Conservation (phyloP, 2,113 vertebrate species). For the Mesocricetus auratus region DNA sequence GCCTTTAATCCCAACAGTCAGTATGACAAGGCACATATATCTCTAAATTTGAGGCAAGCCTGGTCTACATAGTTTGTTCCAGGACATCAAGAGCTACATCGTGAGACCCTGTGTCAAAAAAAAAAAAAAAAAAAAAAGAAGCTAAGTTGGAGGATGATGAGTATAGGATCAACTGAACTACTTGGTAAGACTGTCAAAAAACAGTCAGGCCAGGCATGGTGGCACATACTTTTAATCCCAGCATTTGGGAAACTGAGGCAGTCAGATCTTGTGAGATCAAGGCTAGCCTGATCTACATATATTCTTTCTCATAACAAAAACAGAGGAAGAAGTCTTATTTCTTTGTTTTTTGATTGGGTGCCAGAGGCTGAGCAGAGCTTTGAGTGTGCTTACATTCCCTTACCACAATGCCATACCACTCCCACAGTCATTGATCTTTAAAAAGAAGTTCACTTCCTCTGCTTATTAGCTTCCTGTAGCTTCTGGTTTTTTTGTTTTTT, state of each 20-base stretch:
- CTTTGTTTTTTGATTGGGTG: not conserved
- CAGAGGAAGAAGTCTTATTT: not conserved
- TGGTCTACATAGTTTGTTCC: not conserved
- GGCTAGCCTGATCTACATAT: not conserved
- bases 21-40: not conserved
- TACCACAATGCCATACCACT: not conserved
- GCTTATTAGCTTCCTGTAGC: not conserved
- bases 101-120: not conserved
- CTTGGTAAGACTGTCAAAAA: not conserved
- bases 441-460: not conserved
- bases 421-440: not conserved
- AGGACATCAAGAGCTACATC: not conserved
- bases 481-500: not conserved
- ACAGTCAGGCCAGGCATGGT: not conserved
- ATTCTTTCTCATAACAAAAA: not conserved
- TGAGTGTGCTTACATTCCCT: not conserved
- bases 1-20: not conserved
- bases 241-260: not conserved
- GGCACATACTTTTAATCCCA: not conserved
- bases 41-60: not conserved
- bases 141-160: not conserved
- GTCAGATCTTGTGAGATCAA: not conserved
- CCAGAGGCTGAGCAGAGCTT: not conserved
- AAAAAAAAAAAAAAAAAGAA: not conserved
- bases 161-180: not conserved